These are phyloP conservation scores for Hemithea aestivaria DNA, from an alignment of 2,888 invertebrate genomes.

Conservation along the genomic window DNA sequence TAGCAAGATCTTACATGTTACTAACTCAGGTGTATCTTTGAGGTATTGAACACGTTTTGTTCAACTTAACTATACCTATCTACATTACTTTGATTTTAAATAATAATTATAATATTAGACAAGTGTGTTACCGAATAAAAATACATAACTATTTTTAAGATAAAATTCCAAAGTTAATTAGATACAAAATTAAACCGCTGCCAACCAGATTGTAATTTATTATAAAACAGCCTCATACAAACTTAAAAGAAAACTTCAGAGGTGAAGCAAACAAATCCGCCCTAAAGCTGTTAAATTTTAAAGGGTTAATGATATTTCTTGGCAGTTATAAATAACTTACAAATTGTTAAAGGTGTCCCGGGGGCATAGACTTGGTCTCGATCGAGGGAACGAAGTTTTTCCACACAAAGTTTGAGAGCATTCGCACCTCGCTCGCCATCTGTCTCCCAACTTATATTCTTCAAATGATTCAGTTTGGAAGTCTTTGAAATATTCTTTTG, in stretches of 20 bases:
- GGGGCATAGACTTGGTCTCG: slow-evolving; percentile 61
- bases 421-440: slow-evolving; percentile 70
- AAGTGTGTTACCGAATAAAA: too few species aligned
- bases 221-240: slow-evolving; percentile 27
- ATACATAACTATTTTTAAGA: too few species aligned
- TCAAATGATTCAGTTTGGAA: slow-evolving; percentile 75
- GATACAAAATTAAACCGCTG: too few species aligned
- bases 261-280: slow-evolving; percentile 45
- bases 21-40: too few species aligned
- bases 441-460: slow-evolving; percentile 71
- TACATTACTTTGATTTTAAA: too few species aligned
- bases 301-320: slow-evolving; percentile 74
- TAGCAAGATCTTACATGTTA: too few species aligned
- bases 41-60: too few species aligned
- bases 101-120: too few species aligned
- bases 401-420: slow-evolving; percentile 68
- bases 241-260: slow-evolving; percentile 32
- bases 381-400: slow-evolving; percentile 64
- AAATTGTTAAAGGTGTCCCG: slow-evolving; percentile 71
- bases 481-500: slow-evolving; percentile 70
- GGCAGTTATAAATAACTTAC: slow-evolving; percentile 74
- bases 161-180: too few species aligned
- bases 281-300: slow-evolving; percentile 56
- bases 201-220: too few species aligned
- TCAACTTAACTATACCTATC: too few species aligned